Evolutionary conservation across 2,797 vertebrate species (phyloP).

Genomic region (Odontamblyopus lacepedii): DNA sequence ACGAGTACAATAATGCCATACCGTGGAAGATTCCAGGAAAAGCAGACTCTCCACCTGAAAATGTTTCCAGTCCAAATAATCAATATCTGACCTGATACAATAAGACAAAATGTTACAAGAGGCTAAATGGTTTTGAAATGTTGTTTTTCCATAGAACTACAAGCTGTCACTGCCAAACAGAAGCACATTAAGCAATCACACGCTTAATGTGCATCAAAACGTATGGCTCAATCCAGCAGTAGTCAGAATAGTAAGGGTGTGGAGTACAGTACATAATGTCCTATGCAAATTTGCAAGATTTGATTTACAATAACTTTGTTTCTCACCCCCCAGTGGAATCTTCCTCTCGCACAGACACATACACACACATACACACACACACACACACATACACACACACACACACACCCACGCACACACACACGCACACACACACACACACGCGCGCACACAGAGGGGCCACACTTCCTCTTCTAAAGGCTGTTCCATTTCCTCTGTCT

Average conservation of each 20-base stretch:
- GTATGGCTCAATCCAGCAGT: slow-evolving; percentile 1
- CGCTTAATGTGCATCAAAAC: no score
- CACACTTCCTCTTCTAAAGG: slow-evolving; percentile 66
- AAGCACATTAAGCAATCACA: no score
- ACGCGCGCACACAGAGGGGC: slow-evolving; percentile 35
- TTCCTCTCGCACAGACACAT: slow-evolving; percentile 45
- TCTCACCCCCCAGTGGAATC: slow-evolving; percentile 48
- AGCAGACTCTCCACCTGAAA: no score
- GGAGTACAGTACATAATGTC: slow-evolving; percentile 53
- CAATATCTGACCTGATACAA: not conserved
- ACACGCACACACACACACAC: not conserved
- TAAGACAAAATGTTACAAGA: not conserved
- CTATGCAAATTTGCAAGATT: slow-evolving; percentile 43
- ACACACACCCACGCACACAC: not conserved
- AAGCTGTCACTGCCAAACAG: no score
- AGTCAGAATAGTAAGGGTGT: slow-evolving; percentile 5
- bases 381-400: slow-evolving; percentile 8
- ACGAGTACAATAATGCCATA: no score
- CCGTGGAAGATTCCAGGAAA: no score
- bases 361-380: not conserved
- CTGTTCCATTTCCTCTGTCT: slow-evolving; percentile 71
- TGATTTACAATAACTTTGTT: slow-evolving; percentile 48
- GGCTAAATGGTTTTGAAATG: not conserved
- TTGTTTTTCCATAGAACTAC: not conserved
- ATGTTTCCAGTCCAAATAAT: no score